Evolutionary conservation across 2,888 invertebrate species (phyloP), one percentile per base, ranked within the genome.

Genomic region (Biston stratarius): DNA sequence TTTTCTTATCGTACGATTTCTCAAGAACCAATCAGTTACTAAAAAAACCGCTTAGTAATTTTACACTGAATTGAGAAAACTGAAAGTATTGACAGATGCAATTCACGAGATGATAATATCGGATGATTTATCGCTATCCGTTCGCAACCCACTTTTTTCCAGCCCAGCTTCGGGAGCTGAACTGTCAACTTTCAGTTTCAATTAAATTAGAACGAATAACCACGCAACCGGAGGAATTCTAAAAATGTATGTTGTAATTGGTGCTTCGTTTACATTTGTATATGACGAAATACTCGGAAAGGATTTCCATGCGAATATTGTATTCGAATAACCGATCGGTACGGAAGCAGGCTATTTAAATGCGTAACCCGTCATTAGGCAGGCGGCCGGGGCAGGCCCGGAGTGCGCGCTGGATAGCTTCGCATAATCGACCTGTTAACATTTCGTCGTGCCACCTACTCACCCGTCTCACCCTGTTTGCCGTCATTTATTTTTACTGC

Each of bases 331-430:
- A 78, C 76, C 83, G 86, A 87, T 89, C 82, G 84, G 81, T 83
- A 77, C 78, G 81, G 82, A 88, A 89, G 81, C 82, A 86, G 87
- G 87, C 86, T 86, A 91, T 93, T 91, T 92, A 89, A 92, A 92
- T 93, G 89, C 90, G 91, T 85, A 87, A 86, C 88, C 89, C 89
- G 87, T 91, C 91, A 93, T 92, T 91, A 92, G 88, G 86, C 79
- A 80, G 81, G 83, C 82, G 78, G 81, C 72, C 78, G 76, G 76
- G 81, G 78, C 75, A 80, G 79, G 80, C 64, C 79, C 84, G 79
- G 80, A 85, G 82, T 83, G 82, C 85, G 81, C 82, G 80, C 83
- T 84, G 84, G 86, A 90, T 87, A 84, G 86, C 81, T 82, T 85
- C 88, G 85, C 85, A 91, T 92, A 91, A 91, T 92, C 91, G 90